phyloP scores from a whole-genome alignment of 2,113 vertebrate genomes.

The Lampris megalopsis region DNA sequence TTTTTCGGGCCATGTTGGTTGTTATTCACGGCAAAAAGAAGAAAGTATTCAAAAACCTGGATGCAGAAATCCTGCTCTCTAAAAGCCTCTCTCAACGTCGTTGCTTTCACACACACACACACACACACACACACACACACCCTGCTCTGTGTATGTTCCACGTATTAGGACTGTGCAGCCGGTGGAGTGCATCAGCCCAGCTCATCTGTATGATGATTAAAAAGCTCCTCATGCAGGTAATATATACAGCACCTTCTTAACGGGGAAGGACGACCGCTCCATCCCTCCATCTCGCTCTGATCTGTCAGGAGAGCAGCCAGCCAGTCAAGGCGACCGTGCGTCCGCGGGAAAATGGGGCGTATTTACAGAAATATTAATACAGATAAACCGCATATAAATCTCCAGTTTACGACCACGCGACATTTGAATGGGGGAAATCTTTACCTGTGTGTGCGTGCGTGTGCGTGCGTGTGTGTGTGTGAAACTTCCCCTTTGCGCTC shows the following conservation, averaged over 20 bases:
- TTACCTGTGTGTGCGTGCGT: too few species aligned
- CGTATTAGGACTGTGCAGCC: conserved; percentile 5
- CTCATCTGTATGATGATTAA: not conserved
- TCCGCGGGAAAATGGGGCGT: too few species aligned
- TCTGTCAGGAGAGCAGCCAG: not conserved
- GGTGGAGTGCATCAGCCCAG: not conserved
- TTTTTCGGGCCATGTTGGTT: not conserved
- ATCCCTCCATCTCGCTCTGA: conserved; percentile 9
- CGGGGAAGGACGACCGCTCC: not conserved
- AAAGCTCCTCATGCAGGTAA: conserved; percentile 20
- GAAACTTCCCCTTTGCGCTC: too few species aligned
- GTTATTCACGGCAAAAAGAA: not conserved
- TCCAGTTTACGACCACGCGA: too few species aligned
- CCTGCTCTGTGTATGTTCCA: not conserved
- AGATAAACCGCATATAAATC: too few species aligned
- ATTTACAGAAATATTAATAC: too few species aligned
- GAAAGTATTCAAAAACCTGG: too few species aligned
- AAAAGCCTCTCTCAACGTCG: not conserved
- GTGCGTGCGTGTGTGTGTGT: too few species aligned
- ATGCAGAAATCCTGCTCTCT: not conserved
- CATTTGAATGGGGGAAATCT: too few species aligned
- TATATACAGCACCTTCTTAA: conserved; percentile 6
- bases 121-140: too few species aligned
- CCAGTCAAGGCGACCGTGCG: too few species aligned
- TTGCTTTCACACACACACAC: too few species aligned